Conservation (phyloP, 1,140 invertebrate genomes). For the Megalopta genalis region DNA sequence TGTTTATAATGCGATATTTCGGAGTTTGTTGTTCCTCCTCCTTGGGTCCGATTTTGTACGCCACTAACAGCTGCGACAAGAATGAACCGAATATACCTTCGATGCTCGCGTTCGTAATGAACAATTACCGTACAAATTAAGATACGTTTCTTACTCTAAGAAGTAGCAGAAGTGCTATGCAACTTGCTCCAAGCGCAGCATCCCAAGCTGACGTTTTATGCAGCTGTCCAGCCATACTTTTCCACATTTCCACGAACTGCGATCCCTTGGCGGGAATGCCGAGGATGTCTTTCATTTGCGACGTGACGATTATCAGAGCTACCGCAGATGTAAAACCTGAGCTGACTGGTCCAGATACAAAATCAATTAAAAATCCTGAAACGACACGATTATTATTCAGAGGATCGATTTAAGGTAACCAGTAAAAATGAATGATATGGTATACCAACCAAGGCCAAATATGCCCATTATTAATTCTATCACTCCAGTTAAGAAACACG, state of each 20-base stretch:
- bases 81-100: neutral
- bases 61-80: constrained; percentile 81
- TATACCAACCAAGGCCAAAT: constrained; percentile 88
- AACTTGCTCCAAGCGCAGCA: constrained; percentile 85
- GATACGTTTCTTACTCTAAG: constrained; percentile 84
- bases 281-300: constrained; percentile 92
- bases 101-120: neutral
- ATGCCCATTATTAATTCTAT: constrained; percentile 92
- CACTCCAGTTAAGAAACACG: constrained; percentile 89
- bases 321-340: constrained; percentile 96
- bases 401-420: no score
- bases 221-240: constrained; percentile 83
- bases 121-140: neutral
- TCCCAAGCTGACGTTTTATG: constrained; percentile 84
- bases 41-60: constrained; percentile 81
- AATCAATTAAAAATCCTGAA: constrained; percentile 94
- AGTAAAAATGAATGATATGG: neutral
- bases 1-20: constrained; percentile 76
- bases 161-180: constrained; percentile 86
- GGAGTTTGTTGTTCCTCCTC: constrained; percentile 78
- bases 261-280: constrained; percentile 88
- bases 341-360: constrained; percentile 95
- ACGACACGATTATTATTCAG: neutral
- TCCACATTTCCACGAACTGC: constrained; percentile 88
- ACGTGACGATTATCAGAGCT: constrained; percentile 93